These are phyloP conservation scores for Papilio demoleus DNA, from an alignment of 2,888 invertebrate genomes.

Conservation along the genomic window DNA sequence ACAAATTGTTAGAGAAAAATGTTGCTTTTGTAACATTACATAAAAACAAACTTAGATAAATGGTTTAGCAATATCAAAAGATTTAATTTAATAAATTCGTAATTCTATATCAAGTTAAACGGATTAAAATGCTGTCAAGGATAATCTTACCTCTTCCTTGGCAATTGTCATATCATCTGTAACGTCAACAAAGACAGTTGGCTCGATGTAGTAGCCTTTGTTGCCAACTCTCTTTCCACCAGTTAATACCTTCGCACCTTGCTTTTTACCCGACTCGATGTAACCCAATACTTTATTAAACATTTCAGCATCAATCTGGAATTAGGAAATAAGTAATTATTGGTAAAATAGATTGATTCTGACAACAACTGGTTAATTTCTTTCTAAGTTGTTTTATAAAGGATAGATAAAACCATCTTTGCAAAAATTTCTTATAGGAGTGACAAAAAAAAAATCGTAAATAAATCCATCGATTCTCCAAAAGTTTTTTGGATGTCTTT, in stretches of 20 bases:
- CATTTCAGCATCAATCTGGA: constrained; percentile 85
- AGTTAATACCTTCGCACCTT: constrained; percentile 90
- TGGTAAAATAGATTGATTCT: too few relatives aligned
- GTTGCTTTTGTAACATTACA: too few relatives aligned
- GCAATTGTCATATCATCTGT: constrained; percentile 90
- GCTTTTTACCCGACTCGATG: constrained; percentile 89
- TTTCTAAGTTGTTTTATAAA: not conserved
- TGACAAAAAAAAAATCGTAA: too few relatives aligned
- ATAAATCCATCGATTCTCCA: too few relatives aligned
- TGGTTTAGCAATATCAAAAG: not conserved
- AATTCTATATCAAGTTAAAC: not conserved
- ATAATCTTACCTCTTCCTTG: constrained; percentile 85
- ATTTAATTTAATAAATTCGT: not conserved
- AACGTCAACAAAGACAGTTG: constrained; percentile 90
- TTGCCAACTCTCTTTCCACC: constrained; percentile 87
- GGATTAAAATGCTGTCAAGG: not conserved
- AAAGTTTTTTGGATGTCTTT: too few relatives aligned
- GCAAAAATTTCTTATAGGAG: too few relatives aligned
- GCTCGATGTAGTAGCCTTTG: constrained; percentile 89
- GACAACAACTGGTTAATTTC: too few relatives aligned
- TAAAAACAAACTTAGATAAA: too few relatives aligned
- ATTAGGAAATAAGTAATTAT: not conserved
- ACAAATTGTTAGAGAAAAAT: not conserved
- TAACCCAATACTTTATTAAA: constrained; percentile 89
- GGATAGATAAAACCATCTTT: too few relatives aligned